A percentile compares a stretch with the other conserved stretches of the same genome.
Conservation (phyloP, 92 coral and sea anemone species). For the Pocillopora grandis region DNA sequence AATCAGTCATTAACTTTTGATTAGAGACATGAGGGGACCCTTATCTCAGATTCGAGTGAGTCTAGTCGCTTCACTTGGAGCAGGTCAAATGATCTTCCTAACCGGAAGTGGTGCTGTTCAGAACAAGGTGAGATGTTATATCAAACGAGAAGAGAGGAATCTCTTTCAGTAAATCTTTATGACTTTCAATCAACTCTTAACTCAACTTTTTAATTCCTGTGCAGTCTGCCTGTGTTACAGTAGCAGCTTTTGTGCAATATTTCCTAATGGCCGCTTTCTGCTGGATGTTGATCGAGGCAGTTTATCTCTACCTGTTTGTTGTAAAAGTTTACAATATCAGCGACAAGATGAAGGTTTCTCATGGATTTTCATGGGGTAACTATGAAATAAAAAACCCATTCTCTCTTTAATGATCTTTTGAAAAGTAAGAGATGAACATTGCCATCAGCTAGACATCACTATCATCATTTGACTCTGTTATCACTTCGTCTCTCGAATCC, state of each 20-base stretch:
- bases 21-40: not conserved
- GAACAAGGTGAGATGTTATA: not conserved
- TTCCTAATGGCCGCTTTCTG: slow-evolving; percentile 13
- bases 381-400: no score
- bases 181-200: no score
- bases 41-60: not conserved
- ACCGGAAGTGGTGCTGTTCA: not conserved
- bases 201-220: not conserved
- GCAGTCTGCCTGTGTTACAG: not conserved
- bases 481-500: not conserved
- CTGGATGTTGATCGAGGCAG: slow-evolving; percentile 1
- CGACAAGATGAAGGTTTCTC: not conserved
- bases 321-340: slow-evolving; percentile 13
- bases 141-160: no score
- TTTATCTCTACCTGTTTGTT: not conserved
- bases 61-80: not conserved
- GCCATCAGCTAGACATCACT: no score
- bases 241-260: slow-evolving; percentile 2
- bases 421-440: no score
- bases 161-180: no score
- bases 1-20: not conserved
- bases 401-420: no score
- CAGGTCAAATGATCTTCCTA: not conserved
- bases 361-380: not conserved
- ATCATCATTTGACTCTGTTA: no score